Conservation (phyloP, 2,797 vertebrate species). For the Rhinichthys osculus region DNA sequence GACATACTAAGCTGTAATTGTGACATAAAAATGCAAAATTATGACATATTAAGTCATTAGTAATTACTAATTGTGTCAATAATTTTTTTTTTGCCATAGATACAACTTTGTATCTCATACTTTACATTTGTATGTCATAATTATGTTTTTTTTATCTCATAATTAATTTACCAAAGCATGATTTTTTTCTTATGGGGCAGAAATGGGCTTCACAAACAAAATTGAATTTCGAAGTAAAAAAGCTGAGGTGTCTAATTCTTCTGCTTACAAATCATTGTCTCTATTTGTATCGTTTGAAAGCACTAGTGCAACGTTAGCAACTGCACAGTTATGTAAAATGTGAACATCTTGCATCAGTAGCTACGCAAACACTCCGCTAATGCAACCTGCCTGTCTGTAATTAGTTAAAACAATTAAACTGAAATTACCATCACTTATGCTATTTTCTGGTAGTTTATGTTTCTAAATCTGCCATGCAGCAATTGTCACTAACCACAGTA, state of each 20-base stretch:
- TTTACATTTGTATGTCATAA: not conserved
- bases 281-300: not conserved
- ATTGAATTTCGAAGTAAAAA: not conserved
- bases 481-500: not conserved
- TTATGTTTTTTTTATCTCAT: not conserved
- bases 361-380: slow-evolving; percentile 33
- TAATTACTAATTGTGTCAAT: too few relatives aligned
- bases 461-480: slow-evolving; percentile 24
- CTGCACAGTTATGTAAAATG: not conserved
- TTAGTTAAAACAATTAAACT: slow-evolving; percentile 70
- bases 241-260: not conserved
- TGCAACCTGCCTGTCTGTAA: slow-evolving; percentile 64
- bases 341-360: slow-evolving; percentile 40
- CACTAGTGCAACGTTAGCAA: not conserved
- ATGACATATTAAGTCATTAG: not conserved
- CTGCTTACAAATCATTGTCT: not conserved
- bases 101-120: not conserved
- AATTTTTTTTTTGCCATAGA: too few relatives aligned
- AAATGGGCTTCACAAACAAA: not conserved
- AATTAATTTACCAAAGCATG: not conserved
- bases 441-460: slow-evolving; percentile 59
- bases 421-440: slow-evolving; percentile 59
- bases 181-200: not conserved
- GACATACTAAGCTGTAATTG: too few relatives aligned
- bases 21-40: too few relatives aligned